Evolutionary conservation across 2,797 vertebrate species (phyloP).

Genomic region (Avahi laniger): DNA sequence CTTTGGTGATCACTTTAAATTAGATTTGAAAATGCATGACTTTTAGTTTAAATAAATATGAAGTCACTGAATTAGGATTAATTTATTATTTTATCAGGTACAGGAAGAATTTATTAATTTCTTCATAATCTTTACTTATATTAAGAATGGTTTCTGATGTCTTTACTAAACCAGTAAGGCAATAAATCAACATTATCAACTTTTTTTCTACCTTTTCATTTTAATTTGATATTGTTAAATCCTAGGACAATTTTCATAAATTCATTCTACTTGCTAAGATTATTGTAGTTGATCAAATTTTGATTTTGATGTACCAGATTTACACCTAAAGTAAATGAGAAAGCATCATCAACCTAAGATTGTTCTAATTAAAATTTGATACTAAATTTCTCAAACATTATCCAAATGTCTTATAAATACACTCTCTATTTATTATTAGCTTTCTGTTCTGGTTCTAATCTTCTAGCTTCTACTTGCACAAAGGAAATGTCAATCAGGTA

Average conservation of each 20-base stretch:
- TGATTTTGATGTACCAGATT: background rate
- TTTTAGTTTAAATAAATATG: background rate
- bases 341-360: background rate
- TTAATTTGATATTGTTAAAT: background rate
- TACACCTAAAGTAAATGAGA: background rate
- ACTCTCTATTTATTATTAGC: background rate
- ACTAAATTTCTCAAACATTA: background rate
- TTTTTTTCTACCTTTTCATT: background rate
- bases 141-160: background rate
- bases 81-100: background rate
- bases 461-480: background rate
- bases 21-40: background rate
- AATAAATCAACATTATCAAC: background rate
- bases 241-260: background rate
- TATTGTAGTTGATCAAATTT: background rate
- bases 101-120: background rate
- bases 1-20: background rate
- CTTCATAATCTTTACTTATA: background rate
- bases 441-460: background rate
- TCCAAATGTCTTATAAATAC: background rate
- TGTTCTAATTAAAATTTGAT: background rate
- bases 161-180: background rate
- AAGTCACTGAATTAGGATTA: background rate
- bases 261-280: background rate
- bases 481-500: background rate